These are phyloP conservation scores for Polia nebulosa DNA, from an alignment of 2,888 invertebrate genomes.

Conservation along the genomic window DNA sequence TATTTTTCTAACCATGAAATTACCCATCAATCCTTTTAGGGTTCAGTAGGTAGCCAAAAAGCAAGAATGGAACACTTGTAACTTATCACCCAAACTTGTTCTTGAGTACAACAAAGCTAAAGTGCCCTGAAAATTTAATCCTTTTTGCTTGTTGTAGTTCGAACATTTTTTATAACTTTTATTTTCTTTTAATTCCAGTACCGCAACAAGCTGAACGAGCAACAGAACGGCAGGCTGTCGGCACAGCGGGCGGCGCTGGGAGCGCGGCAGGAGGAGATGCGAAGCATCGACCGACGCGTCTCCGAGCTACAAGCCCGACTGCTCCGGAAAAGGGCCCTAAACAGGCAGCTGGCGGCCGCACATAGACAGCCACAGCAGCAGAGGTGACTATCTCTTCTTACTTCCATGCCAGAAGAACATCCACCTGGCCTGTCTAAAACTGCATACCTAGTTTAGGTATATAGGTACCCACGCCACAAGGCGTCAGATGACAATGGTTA, in stretches of 20 bases:
- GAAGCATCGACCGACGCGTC: conserved; percentile 97
- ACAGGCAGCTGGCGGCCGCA: conserved; percentile 91
- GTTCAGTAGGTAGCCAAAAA: too few relatives aligned
- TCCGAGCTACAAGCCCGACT: conserved; percentile 98
- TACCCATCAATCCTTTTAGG: too few relatives aligned
- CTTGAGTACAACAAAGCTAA: neutral
- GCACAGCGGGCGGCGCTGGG: conserved; percentile 97
- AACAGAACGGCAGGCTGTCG: conserved; percentile 97
- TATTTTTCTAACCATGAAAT: too few relatives aligned
- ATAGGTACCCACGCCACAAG: neutral
- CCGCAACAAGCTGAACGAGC: conserved; percentile 98
- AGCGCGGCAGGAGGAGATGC: conserved; percentile 97
- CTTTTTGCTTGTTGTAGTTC: neutral
- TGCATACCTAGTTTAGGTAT: neutral
- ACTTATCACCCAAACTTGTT: neutral
- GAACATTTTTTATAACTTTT: neutral
- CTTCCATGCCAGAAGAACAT: too few relatives aligned
- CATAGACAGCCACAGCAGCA: conserved; percentile 86
- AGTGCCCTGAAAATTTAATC: neutral
- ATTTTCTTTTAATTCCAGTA: conserved; percentile 92
- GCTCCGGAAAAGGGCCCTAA: conserved; percentile 96
- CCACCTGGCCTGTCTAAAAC: neutral
- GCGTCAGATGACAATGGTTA: neutral
- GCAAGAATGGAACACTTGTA: neutral
- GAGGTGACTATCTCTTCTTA: conserved; percentile 64